Percentiles rank a stretch among this genome's conserved stretches.
phyloP scores from a whole-genome alignment of 2,113 vertebrate species.

The Toxostoma redivivum region DNA sequence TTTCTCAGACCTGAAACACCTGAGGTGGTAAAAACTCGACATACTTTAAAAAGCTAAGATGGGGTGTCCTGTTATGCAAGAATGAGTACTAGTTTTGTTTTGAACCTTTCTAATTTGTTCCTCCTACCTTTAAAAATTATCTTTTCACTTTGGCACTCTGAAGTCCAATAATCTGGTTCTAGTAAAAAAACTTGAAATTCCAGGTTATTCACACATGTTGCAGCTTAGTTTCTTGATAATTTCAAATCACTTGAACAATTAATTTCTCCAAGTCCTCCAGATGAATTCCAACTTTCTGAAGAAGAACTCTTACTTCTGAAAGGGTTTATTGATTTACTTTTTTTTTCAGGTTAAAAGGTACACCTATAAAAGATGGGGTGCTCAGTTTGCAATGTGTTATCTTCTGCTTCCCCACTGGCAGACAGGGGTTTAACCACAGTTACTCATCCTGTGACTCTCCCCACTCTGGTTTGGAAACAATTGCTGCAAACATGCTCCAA shows the following conservation, averaged over 20 bases:
- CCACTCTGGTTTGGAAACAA: neutral
- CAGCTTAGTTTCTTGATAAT: neutral
- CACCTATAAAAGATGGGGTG: neutral
- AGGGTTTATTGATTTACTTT: neutral
- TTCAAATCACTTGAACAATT: neutral
- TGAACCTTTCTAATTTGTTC: neutral
- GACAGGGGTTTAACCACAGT: neutral
- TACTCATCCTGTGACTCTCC: neutral
- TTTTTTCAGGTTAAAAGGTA: neutral
- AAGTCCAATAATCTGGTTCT: neutral
- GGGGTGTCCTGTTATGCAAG: neutral
- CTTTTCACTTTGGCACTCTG: neutral
- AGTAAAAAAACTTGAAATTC: neutral
- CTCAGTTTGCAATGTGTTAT: neutral
- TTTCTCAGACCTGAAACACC: neutral
- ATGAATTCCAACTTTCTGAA: neutral
- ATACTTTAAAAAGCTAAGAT: neutral
- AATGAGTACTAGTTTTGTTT: neutral
- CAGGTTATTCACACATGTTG: neutral
- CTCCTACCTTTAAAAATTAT: neutral
- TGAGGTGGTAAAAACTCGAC: neutral
- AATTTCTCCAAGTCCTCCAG: neutral
- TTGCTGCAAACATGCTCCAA: neutral
- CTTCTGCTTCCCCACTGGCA: neutral
- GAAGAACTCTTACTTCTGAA: neutral